A percentile compares a stretch with the other conserved stretches of the same genome.
These are phyloP conservation scores for Polypedilum pembai DNA, from an alignment of 1,140 invertebrate genomes.

Conservation along the genomic window DNA sequence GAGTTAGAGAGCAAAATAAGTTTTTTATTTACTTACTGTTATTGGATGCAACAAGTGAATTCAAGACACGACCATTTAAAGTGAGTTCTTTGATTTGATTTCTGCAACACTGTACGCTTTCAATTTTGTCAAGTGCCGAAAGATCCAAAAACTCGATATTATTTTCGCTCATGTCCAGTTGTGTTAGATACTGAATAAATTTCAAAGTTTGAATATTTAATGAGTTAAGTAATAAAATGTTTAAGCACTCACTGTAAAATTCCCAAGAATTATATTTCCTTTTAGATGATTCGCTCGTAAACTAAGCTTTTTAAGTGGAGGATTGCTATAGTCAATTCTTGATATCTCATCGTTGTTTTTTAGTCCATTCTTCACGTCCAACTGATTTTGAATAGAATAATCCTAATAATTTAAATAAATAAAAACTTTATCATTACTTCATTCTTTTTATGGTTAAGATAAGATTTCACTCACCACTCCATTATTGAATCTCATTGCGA, in stretches of 20 bases:
- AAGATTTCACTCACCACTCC: conserved; percentile 6
- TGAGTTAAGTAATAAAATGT: too few species aligned
- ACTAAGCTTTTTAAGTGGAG: conserved; percentile 60
- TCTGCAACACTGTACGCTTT: conserved; percentile 62
- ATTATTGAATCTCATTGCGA: conserved; percentile 36
- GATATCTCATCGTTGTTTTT: background rate
- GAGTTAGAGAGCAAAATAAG: conserved; percentile 24
- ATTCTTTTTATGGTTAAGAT: too few species aligned
- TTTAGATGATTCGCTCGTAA: conserved; percentile 66
- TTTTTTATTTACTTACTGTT: conserved; percentile 62
- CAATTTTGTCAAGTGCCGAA: conserved; percentile 58
- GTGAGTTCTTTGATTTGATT: conserved; percentile 61
- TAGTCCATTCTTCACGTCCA: background rate
- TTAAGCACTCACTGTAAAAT: conserved; percentile 62
- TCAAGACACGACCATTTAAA: conserved; percentile 57
- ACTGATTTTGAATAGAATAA: background rate
- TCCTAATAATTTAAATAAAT: background rate
- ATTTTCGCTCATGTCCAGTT: conserved; percentile 72
- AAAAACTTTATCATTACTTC: too few species aligned
- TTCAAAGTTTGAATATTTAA: too few species aligned
- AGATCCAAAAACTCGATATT: conserved; percentile 66
- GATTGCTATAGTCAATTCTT: conserved; percentile 31
- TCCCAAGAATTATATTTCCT: conserved; percentile 73
- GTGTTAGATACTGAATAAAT: conserved; percentile 54
- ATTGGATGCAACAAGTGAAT: conserved; percentile 62